Percentiles rank a stretch among this genome's conserved stretches.
These are phyloP conservation scores for Galeruca laticollis DNA, from an alignment of 2,888 invertebrate genomes.

Conservation along the genomic window DNA sequence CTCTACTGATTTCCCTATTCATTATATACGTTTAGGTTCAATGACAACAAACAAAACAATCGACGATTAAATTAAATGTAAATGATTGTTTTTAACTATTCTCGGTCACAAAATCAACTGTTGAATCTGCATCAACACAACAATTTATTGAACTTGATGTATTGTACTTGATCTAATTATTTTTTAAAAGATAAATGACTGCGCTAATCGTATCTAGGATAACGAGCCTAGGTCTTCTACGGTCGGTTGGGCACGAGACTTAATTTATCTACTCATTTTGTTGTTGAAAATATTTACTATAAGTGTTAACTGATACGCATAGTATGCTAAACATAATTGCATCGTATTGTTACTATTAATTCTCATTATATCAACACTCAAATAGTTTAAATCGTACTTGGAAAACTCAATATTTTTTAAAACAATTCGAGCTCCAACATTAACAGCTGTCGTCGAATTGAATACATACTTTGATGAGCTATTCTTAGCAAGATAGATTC, in stretches of 20 bases:
- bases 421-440: too few species aligned
- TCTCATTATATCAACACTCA: too few species aligned
- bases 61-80: constrained; percentile 4
- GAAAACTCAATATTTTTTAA: too few species aligned
- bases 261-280: constrained; percentile 3
- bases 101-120: constrained; percentile 10
- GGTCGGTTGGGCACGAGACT: constrained; percentile 27
- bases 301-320: too few species aligned
- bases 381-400: too few species aligned
- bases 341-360: too few species aligned
- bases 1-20: constrained; percentile 1
- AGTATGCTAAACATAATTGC: too few species aligned
- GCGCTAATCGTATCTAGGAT: constrained; percentile 24
- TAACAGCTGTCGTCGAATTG: too few species aligned
- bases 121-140: constrained; percentile 1
- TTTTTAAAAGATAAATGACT: constrained; percentile 19
- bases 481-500: too few species aligned
- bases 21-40: constrained; percentile 4
- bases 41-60: constrained; percentile 8
- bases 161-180: constrained; percentile 29
- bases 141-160: constrained; percentile 28
- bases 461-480: too few species aligned
- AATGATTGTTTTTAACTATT: constrained; percentile 1
- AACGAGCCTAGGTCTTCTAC: constrained; percentile 21
- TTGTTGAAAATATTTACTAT: neutral